phyloP scores from a whole-genome alignment of 2,888 invertebrate species.

The Fragum sueziense region DNA sequence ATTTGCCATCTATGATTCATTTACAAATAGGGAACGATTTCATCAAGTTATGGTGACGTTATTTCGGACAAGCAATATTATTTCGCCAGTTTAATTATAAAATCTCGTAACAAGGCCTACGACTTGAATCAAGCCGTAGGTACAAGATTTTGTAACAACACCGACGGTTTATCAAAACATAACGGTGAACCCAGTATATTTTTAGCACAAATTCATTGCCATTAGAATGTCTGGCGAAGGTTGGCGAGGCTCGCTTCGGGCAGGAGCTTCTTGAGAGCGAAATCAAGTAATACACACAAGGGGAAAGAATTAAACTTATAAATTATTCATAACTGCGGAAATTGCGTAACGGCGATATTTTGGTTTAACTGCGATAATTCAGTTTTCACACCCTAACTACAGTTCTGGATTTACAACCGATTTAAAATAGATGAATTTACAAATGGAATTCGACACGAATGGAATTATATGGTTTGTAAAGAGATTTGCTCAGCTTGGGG shows the following conservation, averaged over 20 bases:
- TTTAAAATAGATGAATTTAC: slow-evolving; percentile 16
- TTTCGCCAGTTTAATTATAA: neutral
- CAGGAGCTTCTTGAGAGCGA: too few relatives aligned
- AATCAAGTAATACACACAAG: too few relatives aligned
- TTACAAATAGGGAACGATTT: too few relatives aligned
- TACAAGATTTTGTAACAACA: neutral
- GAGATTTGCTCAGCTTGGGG: neutral
- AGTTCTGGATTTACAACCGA: neutral
- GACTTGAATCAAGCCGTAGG: neutral
- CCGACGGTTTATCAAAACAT: too few relatives aligned
- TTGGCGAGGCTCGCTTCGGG: too few relatives aligned
- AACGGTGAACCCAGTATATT: too few relatives aligned
- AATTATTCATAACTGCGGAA: slow-evolving; percentile 8
- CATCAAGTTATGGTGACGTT: too few relatives aligned
- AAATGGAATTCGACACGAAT: neutral
- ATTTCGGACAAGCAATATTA: too few relatives aligned
- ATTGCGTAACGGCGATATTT: slow-evolving; percentile 13
- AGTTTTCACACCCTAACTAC: slow-evolving; percentile 15
- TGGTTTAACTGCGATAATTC: slow-evolving; percentile 8
- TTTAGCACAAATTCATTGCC: too few relatives aligned
- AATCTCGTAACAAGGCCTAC: neutral
- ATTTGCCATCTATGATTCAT: too few relatives aligned
- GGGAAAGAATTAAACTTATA: slow-evolving; percentile 6
- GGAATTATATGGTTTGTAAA: slow-evolving; percentile 4
- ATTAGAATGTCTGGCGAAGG: too few relatives aligned